phyloP scores from a whole-genome alignment of 2,797 vertebrate genomes.

The Periparus ater region DNA sequence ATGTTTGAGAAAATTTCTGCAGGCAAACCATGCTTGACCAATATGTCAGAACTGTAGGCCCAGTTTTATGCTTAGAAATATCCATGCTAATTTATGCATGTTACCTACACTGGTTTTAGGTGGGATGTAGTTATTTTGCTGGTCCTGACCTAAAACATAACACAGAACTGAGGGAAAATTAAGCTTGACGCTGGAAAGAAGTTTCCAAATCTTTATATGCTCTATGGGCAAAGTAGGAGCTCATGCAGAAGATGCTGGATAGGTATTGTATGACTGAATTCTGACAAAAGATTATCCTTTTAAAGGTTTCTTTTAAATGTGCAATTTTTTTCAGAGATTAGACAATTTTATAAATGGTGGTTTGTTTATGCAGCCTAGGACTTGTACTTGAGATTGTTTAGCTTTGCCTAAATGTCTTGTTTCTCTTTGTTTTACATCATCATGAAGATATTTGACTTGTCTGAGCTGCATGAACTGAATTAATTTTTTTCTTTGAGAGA shows the following conservation, averaged over 20 bases:
- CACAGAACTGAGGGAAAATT: neutral
- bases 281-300: neutral
- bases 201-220: neutral
- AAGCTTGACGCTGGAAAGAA: neutral
- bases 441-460: constrained; percentile 17
- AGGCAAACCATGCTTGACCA: neutral
- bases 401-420: neutral
- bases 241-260: neutral
- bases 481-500: constrained; percentile 1
- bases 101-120: neutral
- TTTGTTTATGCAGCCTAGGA: neutral
- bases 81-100: neutral
- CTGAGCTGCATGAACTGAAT: constrained; percentile 9
- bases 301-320: neutral
- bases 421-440: constrained; percentile 26
- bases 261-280: neutral
- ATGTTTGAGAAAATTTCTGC: neutral
- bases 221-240: neutral
- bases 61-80: neutral
- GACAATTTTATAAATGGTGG: neutral
- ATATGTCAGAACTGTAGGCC: neutral
- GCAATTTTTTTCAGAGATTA: neutral
- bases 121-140: neutral
- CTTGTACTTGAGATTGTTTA: neutral
- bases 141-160: neutral